Evolutionary conservation across 1,140 invertebrate species (phyloP).

Genomic region (Holotrichia oblita): DNA sequence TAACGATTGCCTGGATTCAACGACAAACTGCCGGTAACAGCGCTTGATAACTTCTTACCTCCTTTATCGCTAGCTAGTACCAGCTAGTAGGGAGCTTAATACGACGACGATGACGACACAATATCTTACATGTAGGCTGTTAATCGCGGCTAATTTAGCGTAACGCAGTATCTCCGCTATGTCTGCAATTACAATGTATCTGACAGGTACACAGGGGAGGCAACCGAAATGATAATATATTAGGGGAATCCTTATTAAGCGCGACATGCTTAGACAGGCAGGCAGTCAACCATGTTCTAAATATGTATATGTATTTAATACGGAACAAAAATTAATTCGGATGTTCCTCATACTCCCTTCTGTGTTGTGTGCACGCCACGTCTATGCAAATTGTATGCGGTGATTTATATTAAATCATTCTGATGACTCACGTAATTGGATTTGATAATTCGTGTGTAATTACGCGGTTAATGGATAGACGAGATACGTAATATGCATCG

Average conservation of each 20-base stretch:
- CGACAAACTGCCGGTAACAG: slow-evolving; percentile 12
- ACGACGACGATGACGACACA: not conserved
- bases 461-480: slow-evolving; percentile 3
- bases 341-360: not conserved
- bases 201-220: slow-evolving; percentile 14
- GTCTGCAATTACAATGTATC: slow-evolving; percentile 33
- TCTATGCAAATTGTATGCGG: slow-evolving; percentile 23
- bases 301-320: slow-evolving; percentile 35
- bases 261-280: not conserved
- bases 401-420: slow-evolving; percentile 37
- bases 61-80: not conserved
- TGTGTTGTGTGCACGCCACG: not conserved
- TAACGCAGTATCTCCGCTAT: not conserved
- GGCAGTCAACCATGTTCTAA: not conserved
- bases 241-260: not conserved
- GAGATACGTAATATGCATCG: not conserved
- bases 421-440: slow-evolving; percentile 30
- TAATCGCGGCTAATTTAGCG: slow-evolving; percentile 23
- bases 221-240: slow-evolving; percentile 1
- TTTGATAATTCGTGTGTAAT: slow-evolving; percentile 26
- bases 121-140: slow-evolving; percentile 6
- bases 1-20: not conserved
- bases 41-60: not conserved
- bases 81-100: not conserved
- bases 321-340: slow-evolving; percentile 24